Evolutionary conservation across 2,797 vertebrate genomes (phyloP).

Genomic region (Anguilla anguilla): DNA sequence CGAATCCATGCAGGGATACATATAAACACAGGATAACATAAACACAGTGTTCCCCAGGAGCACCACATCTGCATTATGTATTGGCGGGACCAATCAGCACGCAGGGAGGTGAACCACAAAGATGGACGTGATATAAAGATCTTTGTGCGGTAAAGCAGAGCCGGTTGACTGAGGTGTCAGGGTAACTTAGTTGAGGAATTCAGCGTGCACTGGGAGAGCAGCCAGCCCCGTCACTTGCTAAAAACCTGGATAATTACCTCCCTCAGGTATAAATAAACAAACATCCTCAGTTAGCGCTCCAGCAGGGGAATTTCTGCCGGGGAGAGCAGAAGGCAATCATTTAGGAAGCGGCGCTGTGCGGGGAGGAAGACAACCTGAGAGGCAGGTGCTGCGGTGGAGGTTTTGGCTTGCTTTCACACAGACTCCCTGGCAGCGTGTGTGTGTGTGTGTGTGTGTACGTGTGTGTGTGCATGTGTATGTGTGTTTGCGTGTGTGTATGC

Average conservation of each 20-base stretch:
- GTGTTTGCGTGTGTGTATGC: background rate
- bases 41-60: background rate
- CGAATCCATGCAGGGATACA: background rate
- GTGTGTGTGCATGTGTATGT: background rate
- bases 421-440: background rate
- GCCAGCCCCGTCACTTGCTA: constrained; percentile 46
- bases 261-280: constrained; percentile 65
- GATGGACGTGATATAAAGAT: background rate
- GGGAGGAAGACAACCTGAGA: constrained; percentile 30
- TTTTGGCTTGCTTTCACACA: constrained; percentile 11
- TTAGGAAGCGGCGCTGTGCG: constrained; percentile 57
- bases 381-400: background rate
- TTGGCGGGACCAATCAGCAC: background rate
- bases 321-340: constrained; percentile 66
- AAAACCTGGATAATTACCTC: constrained; percentile 63
- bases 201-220: constrained; percentile 10
- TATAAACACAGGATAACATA: background rate
- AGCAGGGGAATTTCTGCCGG: constrained; percentile 62
- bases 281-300: constrained; percentile 48
- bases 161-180: background rate
- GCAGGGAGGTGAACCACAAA: background rate
- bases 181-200: constrained; percentile 34
- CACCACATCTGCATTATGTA: background rate
- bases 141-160: background rate
- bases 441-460: background rate